Evolutionary conservation across 1,140 invertebrate genomes (phyloP).

Genomic region (Brachionus rotundiformis): DNA sequence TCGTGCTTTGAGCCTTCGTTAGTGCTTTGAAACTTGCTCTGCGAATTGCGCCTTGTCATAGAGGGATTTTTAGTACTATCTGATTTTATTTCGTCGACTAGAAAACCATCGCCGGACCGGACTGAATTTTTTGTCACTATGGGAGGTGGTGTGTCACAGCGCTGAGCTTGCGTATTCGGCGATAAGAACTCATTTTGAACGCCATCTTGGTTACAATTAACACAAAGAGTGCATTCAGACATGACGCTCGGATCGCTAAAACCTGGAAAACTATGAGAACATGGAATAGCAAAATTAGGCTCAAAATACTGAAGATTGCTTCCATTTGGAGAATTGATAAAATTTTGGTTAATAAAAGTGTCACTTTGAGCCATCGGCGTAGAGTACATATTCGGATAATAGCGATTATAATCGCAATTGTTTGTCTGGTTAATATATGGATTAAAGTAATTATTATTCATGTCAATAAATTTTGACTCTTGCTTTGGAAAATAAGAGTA

Average conservation of each 20-base stretch:
- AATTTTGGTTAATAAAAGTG: neutral
- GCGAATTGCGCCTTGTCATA: neutral
- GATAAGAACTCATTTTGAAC: neutral
- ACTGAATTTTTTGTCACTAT: conserved; percentile 10
- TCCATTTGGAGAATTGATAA: neutral
- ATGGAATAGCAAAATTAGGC: neutral
- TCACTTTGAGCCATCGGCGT: neutral
- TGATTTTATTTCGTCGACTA: neutral
- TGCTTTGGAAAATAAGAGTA: conserved; percentile 8
- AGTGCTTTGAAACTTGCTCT: neutral
- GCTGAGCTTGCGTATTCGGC: neutral
- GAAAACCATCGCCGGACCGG: neutral
- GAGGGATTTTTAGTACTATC: no score
- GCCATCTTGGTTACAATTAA: neutral
- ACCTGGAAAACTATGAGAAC: neutral
- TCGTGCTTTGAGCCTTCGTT: neutral
- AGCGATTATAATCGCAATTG: neutral
- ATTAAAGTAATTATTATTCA: conserved; percentile 30
- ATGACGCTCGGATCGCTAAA: neutral
- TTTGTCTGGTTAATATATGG: neutral
- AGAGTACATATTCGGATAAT: conserved; percentile 3
- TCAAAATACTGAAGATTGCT: neutral
- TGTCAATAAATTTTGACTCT: conserved; percentile 4
- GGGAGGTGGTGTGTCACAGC: conserved; percentile 26
- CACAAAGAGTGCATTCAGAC: neutral